Percentiles rank a stretch among this genome's conserved stretches.
phyloP scores from a whole-genome alignment of 2,113 vertebrate genomes.

The Pimephales promelas region DNA sequence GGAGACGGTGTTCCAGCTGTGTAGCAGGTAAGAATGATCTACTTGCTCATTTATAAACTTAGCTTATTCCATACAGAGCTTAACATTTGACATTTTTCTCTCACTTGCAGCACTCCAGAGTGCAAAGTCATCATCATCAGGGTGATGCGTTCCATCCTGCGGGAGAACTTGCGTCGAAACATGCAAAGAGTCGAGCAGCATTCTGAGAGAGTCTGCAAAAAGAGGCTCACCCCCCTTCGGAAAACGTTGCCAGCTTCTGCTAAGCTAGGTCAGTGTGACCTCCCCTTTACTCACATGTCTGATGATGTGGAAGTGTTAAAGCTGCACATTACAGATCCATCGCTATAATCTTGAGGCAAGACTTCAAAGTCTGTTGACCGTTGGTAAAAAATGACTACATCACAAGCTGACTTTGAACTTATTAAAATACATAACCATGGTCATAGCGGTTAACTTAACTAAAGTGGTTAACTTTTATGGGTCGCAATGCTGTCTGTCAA shows the following conservation, averaged over 20 bases:
- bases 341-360: neutral
- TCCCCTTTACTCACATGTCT: neutral
- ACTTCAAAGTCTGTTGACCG: neutral
- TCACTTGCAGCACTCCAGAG: conserved; percentile 81
- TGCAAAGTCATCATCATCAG: conserved; percentile 90
- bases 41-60: neutral
- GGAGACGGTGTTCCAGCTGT: conserved; percentile 91
- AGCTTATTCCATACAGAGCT: neutral
- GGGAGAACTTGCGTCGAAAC: conserved; percentile 89
- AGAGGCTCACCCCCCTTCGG: conserved; percentile 80
- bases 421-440: neutral
- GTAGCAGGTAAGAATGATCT: conserved; percentile 85
- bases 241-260: conserved; percentile 84
- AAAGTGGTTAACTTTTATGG: no score
- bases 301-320: neutral
- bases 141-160: conserved; percentile 90
- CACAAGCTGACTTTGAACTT: neutral
- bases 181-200: conserved; percentile 76
- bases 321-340: neutral
- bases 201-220: conserved; percentile 80
- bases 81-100: conserved; percentile 12
- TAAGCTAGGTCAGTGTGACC: conserved; percentile 81
- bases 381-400: neutral
- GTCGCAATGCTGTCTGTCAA: neutral
- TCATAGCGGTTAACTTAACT: neutral